Evolutionary conservation across 2,113 vertebrate species (phyloP), one percentile per base, ranked within the genome.

Genomic region (Meleagris gallopavo): DNA sequence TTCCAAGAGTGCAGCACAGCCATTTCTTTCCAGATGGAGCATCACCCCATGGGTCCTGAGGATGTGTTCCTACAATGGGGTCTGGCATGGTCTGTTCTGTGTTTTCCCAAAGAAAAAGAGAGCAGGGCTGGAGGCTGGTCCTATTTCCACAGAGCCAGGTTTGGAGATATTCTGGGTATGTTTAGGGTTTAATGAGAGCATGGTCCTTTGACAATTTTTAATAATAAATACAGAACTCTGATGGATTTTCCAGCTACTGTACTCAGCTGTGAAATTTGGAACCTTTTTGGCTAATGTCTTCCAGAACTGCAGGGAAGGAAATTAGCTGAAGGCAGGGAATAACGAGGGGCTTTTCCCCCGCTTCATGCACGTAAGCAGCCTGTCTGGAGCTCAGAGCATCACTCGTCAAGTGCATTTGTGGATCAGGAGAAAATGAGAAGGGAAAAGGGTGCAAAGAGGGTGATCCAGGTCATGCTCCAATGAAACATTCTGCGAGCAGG

Each of bases 231-330:
- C 58, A 24, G 50, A 10, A 5, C 38, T 27, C 34, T 83, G 64
- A 86, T 95, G 88, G 79, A 71, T 95, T 96, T 96, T 93, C 86
- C 89, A 93, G 90, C 85, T 95, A 74, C 79, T 55, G 65, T 90
- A 86, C 86, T 71, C 85, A 91, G 85, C 75, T 57, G 7, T 46
- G 52, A 87, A 77, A 24, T 17, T 13, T 71, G 82, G 83, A 80
- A 82, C 6, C 10, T 86, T 86, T 86, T 38, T 74, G 52, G 32
- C n/a, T 94, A 85, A 95, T 93, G 60, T 52, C 82, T 96, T 89
- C 88, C 89, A 89, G 91, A 89, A 71, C 62, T 50, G n/a, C 61
- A 60, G 60, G 71, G 75, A 79, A 70, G 71, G 81, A 83, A 92
- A 90, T 75, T 55, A 89, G 50, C 75, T 90, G 32, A 83, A 91